Base-by-base conservation (phyloP, 2,113 vertebrate genomes). In the Pseudopipra pipra region DNA sequence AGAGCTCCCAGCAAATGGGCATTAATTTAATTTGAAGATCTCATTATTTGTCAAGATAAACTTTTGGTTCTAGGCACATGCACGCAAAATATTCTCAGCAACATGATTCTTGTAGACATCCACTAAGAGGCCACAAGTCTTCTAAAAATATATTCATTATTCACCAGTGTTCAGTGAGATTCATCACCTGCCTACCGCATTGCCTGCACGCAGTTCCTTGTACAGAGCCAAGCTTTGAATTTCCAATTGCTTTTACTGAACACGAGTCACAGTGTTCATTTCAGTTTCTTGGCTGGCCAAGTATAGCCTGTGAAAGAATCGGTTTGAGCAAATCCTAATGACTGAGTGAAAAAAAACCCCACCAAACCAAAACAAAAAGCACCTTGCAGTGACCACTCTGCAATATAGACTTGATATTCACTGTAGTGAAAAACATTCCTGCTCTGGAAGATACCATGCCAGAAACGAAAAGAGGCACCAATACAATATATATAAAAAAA, bases 1-100 rank as follows among this genome's bases (percentile, higher is more conserved):
- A 89, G 44, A 59, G 66, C 74, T 94, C 75, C 67, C n/a, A 62
- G 78, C 16, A 95, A 95, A 90, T 39, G 88, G 23, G 12, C 71
- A 90, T 96, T 89, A 93, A 91, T 96, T 78, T 90, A 62, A 18
- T 51, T 58, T 85, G 81, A 94, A 91, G 75, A 79, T 66, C n/a
- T 85, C 91, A 87, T 94, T 85, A 93, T 82, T 95, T 83, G 65
- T 81, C 80, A 87, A 79, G 78, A 93, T 62, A 58, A 91, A 18
- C 76, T 89, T 95, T 81, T 63, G 78, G 73, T 84, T 95, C 68
- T 63, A 87, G 81, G 63, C 84, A 94, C 44, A 93, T 30, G 33
- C 6, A 87, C 12, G 13, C 14, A 8, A 95, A 93, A 79, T 63
- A 17, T 73, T 93, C 71, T 83, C 25, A 85, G 54, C 41, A 68